Conservation (phyloP, 2,888 invertebrate genomes). For the Oasisia sp. region DNA sequence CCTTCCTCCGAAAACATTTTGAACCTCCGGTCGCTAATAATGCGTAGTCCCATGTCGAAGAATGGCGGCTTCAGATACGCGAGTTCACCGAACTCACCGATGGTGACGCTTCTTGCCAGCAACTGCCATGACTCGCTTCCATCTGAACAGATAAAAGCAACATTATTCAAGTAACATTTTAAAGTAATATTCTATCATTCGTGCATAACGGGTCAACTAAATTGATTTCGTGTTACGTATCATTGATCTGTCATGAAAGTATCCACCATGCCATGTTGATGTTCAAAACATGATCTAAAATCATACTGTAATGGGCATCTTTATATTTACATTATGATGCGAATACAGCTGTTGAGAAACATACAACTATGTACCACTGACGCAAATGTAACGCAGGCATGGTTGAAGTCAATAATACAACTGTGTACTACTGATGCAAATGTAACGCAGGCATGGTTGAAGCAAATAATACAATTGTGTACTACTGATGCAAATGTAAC, state of each 20-base stretch:
- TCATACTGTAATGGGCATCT: not conserved
- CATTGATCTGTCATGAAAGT: no score
- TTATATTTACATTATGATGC: not conserved
- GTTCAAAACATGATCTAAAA: not conserved
- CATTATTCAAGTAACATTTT: not conserved
- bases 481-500: no score
- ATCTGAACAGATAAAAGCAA: not conserved
- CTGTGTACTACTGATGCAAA: no score
- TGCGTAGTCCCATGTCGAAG: not conserved
- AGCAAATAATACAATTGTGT: no score
- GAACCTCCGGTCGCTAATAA: not conserved
- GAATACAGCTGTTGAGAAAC: no score
- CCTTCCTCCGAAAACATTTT: not conserved
- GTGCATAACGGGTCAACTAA: no score
- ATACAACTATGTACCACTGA: no score
- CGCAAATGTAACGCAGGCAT: no score
- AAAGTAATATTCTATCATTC: no score
- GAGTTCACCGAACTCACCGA: not conserved
- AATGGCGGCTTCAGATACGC: not conserved
- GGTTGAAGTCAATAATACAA: no score
- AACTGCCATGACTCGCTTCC: constrained; percentile 9
- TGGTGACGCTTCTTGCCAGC: constrained; percentile 18
- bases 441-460: no score
- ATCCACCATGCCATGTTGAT: not conserved
- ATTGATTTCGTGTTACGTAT: no score